Evolutionary conservation across 1,140 invertebrate genomes (phyloP), one percentile per base, ranked within the genome.

Genomic region (Musca domestica): DNA sequence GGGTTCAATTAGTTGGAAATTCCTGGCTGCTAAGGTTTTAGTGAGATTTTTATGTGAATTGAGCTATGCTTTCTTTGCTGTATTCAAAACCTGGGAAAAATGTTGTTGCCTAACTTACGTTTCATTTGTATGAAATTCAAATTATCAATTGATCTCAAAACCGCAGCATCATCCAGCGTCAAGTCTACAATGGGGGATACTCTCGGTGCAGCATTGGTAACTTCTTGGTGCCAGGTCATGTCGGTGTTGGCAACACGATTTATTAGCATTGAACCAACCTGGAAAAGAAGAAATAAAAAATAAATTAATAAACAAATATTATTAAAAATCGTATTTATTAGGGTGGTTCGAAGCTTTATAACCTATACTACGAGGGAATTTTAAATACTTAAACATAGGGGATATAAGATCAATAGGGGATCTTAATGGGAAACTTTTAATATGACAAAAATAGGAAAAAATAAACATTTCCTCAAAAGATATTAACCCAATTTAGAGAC

Each of bases 71-170:
- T 12, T 22, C n/a, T n/a, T n/a, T 22, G 23, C 23, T 52, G 51
- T n/a, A 52, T 52, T 52, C 4, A n/a, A n/a, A n/a, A 30, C 9
- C 27, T 30, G 9, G 9, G 27, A 41, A 41, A 41, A 41, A 10
- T 7, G 34, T 3, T n/a, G n/a, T 14, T 22, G 4, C 20, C 19
- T 2, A 25, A 90, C 92, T 90, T 85, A 99, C 97, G 95, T 92
- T 98, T 98, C 87, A 98, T 94, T 84, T 98, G 95, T 68, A 96
- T 92, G 78, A 98, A 98, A 80, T 97, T 97, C 76, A 99, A 91
- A 76, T 95, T 93, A 71, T 96, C 89, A 72, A 99, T 95, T 54
- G 95, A 92, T 22, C 92, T 86, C 51, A 94, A 83, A 12, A 96
- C 86, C 0, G 93, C 88, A 75, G 95, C 92, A 78, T 95, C 93